These are phyloP conservation scores for Smutsia temminckii DNA, from an alignment of 2,797 vertebrate species.

Conservation along the genomic window DNA sequence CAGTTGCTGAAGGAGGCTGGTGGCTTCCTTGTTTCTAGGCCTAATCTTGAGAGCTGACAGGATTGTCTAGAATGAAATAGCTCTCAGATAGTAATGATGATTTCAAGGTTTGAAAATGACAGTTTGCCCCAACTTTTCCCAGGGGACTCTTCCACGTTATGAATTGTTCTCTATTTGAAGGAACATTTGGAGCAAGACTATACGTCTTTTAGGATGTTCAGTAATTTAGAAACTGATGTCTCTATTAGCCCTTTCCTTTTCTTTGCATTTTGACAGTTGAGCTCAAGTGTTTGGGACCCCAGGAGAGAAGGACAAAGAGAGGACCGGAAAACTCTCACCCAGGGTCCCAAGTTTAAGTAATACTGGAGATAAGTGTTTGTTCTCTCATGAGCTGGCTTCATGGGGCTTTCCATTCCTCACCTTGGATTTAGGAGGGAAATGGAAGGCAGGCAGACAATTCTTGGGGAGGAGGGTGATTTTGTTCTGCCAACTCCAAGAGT, in stretches of 20 bases:
- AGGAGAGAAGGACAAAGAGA: not conserved
- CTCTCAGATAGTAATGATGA: not conserved
- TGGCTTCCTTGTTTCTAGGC: not conserved
- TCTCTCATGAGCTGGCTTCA: not conserved
- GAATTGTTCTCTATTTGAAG: not conserved
- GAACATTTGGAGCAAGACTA: not conserved
- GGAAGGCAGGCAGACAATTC: not conserved
- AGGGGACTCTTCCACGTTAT: not conserved
- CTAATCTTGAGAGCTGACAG: not conserved
- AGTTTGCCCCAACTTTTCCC: not conserved
- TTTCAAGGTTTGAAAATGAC: not conserved
- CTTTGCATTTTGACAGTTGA: not conserved
- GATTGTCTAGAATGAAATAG: not conserved
- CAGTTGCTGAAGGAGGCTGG: not conserved
- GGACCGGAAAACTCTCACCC: not conserved
- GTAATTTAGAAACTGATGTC: not conserved
- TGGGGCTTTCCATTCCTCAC: not conserved
- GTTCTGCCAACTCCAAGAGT: not conserved
- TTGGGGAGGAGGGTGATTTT: not conserved
- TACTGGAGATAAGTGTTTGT: not conserved
- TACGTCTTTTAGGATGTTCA: not conserved
- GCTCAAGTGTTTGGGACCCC: not conserved
- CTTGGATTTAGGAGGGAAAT: not conserved
- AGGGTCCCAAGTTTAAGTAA: not conserved
- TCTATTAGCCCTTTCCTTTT: not conserved